Evolutionary conservation across 2,113 vertebrate genomes (phyloP).

Genomic region (Equus przewalskii): DNA sequence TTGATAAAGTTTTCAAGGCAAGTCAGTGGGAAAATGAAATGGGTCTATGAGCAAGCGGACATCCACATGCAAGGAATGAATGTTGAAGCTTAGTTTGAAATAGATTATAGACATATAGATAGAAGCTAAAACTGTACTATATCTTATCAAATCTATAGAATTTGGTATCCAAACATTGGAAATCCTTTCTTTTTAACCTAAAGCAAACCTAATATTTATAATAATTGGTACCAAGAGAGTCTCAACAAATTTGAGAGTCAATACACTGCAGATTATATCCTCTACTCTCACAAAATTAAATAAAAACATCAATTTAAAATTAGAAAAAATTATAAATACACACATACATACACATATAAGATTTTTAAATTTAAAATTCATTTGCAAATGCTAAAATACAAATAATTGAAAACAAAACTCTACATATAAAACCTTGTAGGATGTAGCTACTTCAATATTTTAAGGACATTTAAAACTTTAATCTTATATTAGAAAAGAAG

Average conservation of each 20-base stretch:
- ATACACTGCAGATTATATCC: background rate
- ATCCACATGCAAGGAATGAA: background rate
- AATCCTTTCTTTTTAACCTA: background rate
- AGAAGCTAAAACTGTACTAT: background rate
- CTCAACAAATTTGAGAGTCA: background rate
- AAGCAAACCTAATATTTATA: background rate
- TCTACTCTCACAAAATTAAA: background rate
- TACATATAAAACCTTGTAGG: background rate
- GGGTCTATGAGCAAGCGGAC: background rate
- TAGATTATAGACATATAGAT: background rate
- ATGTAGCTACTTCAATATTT: background rate
- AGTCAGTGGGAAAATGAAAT: background rate
- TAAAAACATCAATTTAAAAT: background rate
- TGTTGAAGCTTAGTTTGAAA: background rate
- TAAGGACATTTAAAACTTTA: background rate
- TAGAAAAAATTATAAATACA: background rate
- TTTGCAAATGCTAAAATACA: background rate
- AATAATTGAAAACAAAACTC: background rate
- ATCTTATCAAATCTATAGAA: background rate
- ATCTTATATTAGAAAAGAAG: background rate
- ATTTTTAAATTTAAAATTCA: slow-evolving; percentile 4
- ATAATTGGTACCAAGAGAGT: background rate
- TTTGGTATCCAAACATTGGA: background rate
- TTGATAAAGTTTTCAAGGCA: background rate
- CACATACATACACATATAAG: no score